These are phyloP conservation scores for Artemia sinica DNA, from an alignment of 2,888 invertebrate genomes.

Conservation along the genomic window DNA sequence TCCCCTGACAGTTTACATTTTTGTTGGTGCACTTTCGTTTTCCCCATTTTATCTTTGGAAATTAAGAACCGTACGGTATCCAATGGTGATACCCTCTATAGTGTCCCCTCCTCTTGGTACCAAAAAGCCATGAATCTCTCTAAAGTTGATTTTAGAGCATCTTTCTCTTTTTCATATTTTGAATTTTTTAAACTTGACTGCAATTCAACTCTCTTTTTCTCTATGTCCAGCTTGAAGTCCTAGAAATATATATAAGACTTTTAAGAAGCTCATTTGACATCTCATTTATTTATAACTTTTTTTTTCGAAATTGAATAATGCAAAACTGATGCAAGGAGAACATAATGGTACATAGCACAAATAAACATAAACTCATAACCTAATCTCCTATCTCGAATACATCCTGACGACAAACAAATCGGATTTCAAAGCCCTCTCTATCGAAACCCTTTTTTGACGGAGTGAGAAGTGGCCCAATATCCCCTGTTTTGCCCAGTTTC, in stretches of 20 bases:
- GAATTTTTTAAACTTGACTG: background rate
- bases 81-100: background rate
- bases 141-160: background rate
- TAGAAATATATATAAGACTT: background rate
- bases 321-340: too few relatives aligned
- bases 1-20: background rate
- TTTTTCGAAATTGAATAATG: too few relatives aligned
- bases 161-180: background rate
- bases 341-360: too few relatives aligned
- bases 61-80: constrained; percentile 4
- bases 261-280: too few relatives aligned
- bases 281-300: too few relatives aligned
- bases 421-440: background rate
- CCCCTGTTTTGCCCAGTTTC: background rate
- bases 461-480: background rate
- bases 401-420: background rate
- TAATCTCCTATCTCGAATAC: too few relatives aligned
- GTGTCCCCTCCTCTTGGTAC: background rate
- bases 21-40: background rate
- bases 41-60: background rate
- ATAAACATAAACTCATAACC: too few relatives aligned
- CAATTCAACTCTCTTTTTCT: background rate
- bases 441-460: background rate
- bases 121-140: background rate
- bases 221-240: background rate